Conservation (phyloP, 2,113 vertebrate species). For the Zingel zingel region DNA sequence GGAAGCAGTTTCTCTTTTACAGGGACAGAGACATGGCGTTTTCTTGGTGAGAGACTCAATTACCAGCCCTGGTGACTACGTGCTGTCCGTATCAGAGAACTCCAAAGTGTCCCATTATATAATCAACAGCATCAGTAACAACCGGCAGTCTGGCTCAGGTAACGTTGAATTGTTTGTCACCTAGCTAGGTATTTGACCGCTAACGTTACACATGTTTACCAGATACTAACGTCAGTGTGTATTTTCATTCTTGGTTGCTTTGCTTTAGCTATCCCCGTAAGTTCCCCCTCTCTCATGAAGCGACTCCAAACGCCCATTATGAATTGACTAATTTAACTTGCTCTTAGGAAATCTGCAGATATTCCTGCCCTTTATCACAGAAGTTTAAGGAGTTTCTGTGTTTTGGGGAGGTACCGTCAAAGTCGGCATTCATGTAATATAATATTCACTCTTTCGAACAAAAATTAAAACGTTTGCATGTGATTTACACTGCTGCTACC, state of each 20-base stretch:
- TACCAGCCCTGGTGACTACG: constrained; percentile 96
- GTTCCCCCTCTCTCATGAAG: not conserved
- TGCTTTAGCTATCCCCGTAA: constrained; percentile 1
- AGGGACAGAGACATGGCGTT: constrained; percentile 96
- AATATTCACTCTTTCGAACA: not conserved
- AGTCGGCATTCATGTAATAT: not conserved
- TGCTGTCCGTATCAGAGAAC: constrained; percentile 97
- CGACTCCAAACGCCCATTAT: not conserved
- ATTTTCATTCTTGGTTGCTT: not conserved
- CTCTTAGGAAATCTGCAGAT: rapidly evolving
- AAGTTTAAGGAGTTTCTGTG: rapidly evolving
- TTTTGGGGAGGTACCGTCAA: rapidly evolving
- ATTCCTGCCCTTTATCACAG: rapidly evolving
- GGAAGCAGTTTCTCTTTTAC: constrained; percentile 91
- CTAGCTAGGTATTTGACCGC: rapidly evolving
- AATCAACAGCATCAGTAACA: constrained; percentile 94
- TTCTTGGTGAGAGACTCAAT: constrained; percentile 96
- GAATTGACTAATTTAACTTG: not conserved
- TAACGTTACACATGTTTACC: not conserved
- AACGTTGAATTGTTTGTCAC: constrained; percentile 22
- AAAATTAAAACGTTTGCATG: constrained; percentile 16
- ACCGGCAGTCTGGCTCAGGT: constrained; percentile 86
- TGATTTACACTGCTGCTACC: not conserved
- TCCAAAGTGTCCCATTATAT: constrained; percentile 99
- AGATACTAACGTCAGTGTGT: rapidly evolving